phyloP scores from a whole-genome alignment of 2,113 vertebrate genomes.

The Engystomops pustulosus region DNA sequence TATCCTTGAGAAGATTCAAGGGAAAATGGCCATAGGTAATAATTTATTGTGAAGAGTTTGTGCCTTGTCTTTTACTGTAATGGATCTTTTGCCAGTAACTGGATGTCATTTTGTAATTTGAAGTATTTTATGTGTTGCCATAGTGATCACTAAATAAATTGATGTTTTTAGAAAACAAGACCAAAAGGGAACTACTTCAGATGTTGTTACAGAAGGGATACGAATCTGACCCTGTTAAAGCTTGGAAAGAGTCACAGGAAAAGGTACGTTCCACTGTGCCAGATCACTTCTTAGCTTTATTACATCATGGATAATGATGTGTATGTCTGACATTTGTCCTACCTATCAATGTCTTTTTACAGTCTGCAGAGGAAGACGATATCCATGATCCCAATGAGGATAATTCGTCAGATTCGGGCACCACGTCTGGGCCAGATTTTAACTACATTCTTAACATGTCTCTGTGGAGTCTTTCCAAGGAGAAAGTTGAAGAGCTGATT shows the following conservation, averaged over 20 bases:
- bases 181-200: constrained; percentile 92
- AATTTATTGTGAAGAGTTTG: not conserved
- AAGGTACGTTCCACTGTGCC: constrained; percentile 76
- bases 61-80: too few species aligned
- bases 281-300: not conserved
- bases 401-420: constrained; percentile 85
- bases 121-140: not conserved
- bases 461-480: constrained; percentile 95
- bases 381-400: constrained; percentile 84
- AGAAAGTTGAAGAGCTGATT: constrained; percentile 95
- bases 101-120: not conserved
- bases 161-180: constrained; percentile 93
- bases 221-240: constrained; percentile 95
- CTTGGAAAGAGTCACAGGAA: constrained; percentile 94
- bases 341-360: constrained; percentile 60
- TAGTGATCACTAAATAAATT: not conserved
- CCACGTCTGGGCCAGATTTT: constrained; percentile 91
- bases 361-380: constrained; percentile 90
- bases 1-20: constrained; percentile 97
- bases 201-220: constrained; percentile 95
- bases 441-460: constrained; percentile 99
- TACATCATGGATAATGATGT: not conserved
- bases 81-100: not conserved
- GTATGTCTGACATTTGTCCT: not conserved
- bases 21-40: constrained; percentile 91